Percentiles rank a stretch among this genome's conserved stretches.
These are phyloP conservation scores for Nomada flava DNA, from an alignment of 2,888 invertebrate genomes.

Conservation along the genomic window DNA sequence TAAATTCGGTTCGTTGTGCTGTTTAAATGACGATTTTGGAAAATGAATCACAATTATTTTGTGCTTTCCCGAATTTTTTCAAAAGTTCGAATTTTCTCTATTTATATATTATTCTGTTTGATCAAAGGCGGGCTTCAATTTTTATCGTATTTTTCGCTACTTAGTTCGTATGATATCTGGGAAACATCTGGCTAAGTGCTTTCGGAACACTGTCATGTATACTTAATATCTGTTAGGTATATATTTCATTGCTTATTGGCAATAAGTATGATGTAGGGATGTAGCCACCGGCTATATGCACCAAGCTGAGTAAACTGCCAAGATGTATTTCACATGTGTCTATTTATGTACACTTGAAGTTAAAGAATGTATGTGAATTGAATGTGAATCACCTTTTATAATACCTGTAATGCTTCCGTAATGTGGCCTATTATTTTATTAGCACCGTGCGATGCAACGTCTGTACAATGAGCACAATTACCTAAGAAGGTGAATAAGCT, in stretches of 20 bases:
- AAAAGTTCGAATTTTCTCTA: background rate
- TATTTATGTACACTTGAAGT: background rate
- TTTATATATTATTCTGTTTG: too few species aligned
- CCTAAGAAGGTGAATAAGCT: too few species aligned
- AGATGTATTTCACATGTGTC: background rate
- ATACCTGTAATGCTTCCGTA: too few species aligned
- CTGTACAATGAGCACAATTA: too few species aligned
- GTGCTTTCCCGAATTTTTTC: background rate
- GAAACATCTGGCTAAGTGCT: background rate
- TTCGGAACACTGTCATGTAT: background rate
- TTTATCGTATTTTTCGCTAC: too few species aligned
- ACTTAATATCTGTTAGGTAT: constrained; percentile 5
- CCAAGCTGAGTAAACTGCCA: background rate
- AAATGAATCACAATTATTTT: too few species aligned
- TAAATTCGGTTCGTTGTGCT: too few species aligned
- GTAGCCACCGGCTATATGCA: background rate
- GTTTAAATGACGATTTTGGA: too few species aligned
- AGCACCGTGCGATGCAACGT: too few species aligned
- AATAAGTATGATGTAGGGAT: background rate
- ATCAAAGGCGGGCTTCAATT: too few species aligned
- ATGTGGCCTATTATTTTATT: too few species aligned
- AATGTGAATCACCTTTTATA: background rate
- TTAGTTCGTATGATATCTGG: background rate
- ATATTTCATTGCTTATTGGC: constrained; percentile 6
- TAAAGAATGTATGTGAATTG: background rate